A percentile compares a stretch with the other conserved stretches of the same genome.
Evolutionary conservation across 2,113 vertebrate genomes (phyloP).

Genomic region (Hystrix brachyura): DNA sequence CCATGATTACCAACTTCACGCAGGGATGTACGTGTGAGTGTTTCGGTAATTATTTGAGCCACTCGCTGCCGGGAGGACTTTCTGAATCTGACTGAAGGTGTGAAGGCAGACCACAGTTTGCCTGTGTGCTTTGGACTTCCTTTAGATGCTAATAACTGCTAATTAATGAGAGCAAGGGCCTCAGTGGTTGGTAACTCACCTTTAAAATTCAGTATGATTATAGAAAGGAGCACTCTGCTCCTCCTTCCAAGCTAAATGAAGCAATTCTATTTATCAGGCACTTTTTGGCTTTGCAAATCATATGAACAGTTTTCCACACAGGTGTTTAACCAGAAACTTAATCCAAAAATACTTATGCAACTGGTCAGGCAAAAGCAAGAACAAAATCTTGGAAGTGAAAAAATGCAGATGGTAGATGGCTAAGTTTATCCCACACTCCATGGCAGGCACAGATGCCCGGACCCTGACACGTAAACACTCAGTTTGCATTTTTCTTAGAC

Average conservation of each 20-base stretch:
- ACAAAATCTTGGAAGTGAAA: neutral
- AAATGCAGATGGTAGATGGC: neutral
- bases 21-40: neutral
- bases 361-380: constrained; percentile 12
- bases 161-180: constrained; percentile 66
- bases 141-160: constrained; percentile 60
- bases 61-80: constrained; percentile 58
- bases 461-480: neutral
- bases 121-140: constrained; percentile 55
- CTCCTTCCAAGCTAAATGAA: constrained; percentile 56
- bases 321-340: constrained; percentile 32
- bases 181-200: constrained; percentile 55
- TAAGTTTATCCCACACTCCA: neutral
- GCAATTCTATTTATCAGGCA: neutral
- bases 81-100: constrained; percentile 40
- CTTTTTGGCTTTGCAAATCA: constrained; percentile 52
- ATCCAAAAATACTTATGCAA: neutral
- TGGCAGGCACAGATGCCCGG: neutral
- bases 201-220: constrained; percentile 57
- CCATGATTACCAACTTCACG: constrained; percentile 62
- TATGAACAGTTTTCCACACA: constrained; percentile 22
- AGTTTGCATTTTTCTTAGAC: neutral
- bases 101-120: constrained; percentile 61
- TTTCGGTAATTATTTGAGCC: constrained; percentile 67
- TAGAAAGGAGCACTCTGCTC: neutral